Base-by-base conservation (phyloP, 2,113 vertebrate genomes). In the Melanostigma gelatinosum region DNA sequence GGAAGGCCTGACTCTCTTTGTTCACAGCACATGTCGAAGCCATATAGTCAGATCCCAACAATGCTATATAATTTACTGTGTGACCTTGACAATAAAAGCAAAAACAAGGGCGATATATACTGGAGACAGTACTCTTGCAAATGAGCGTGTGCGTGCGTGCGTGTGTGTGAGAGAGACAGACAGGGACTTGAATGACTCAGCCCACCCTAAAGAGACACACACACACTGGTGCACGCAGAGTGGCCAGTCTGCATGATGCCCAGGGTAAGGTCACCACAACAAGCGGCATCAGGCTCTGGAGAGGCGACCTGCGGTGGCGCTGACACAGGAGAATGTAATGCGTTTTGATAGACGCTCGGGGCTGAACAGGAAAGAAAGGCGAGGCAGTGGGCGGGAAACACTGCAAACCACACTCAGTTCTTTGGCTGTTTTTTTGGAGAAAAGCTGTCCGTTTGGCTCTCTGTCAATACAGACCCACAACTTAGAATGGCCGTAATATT, bases 331-430 rank as follows among this genome's bases (percentile, higher is more conserved):
- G 66, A 81, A 61, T 46, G 44, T 87, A 54, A 91, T 82, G 75
- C 80, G 86, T 82, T 79, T 57, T 83, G 86, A 91, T 72, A 38
- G 83, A 40, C 0, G 65, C 85, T 87, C 18, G 13, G 50, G 72
- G 88, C 67, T 32, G 54, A 73, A 50, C 8, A 8, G 77, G 46
- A 65, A 50, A 71, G 65, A 81, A 75, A 71, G 57, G 38, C 32
- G 1, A 55, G 9, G 72, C 75, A 22, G 65, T 34, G 73, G 46
- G 54, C 24, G 68, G 61, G 52, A 70, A 52, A 79, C 44, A 42
- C 68, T 77, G 72, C 75, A 20, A 48, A 16, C 44, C 58, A 40
- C 54, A 54, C 40, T 57, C 18, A 80, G 42, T 34, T 34, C 38
- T 54, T 38, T 67, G 80, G 27, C 27, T 58, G 24, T 46, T 81